These are phyloP conservation scores for Hirtodrosophila duncani DNA, from an alignment of 2,888 invertebrate species.

Conservation along the genomic window DNA sequence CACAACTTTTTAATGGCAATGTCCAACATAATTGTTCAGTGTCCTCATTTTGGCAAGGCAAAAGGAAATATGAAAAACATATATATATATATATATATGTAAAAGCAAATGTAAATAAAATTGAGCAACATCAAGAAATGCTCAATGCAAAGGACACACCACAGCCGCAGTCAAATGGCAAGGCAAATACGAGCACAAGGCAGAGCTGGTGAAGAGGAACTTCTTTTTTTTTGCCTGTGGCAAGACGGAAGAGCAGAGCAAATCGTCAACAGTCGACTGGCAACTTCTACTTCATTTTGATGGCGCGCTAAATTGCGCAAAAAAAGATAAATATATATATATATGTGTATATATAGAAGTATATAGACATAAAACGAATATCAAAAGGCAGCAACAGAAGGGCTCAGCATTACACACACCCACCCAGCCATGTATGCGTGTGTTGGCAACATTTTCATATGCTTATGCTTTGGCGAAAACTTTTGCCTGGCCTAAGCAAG, in stretches of 20 bases:
- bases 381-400: conserved; percentile 39
- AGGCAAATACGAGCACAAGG: conserved; percentile 32
- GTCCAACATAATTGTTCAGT: no score
- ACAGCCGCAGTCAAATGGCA: conserved; percentile 38
- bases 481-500: conserved; percentile 36
- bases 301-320: conserved; percentile 63
- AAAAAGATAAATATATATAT: conserved; percentile 20
- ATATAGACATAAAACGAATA: conserved; percentile 33
- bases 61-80: no score
- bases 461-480: conserved; percentile 46
- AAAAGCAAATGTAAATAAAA: background rate
- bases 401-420: conserved; percentile 20
- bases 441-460: conserved; percentile 60
- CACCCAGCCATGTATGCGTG: conserved; percentile 42
- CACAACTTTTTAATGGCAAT: no score
- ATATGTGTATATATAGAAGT: background rate
- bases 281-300: conserved; percentile 59
- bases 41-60: no score
- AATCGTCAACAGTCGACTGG: conserved; percentile 28
- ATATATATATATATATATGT: no score
- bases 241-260: conserved; percentile 15
- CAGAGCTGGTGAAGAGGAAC: conserved; percentile 2
- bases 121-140: background rate
- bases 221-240: conserved; percentile 34
- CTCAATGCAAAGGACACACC: conserved; percentile 6